Evolutionary conservation across 2,888 invertebrate genomes (phyloP).

Genomic region (Acrocyrtus sp.): DNA sequence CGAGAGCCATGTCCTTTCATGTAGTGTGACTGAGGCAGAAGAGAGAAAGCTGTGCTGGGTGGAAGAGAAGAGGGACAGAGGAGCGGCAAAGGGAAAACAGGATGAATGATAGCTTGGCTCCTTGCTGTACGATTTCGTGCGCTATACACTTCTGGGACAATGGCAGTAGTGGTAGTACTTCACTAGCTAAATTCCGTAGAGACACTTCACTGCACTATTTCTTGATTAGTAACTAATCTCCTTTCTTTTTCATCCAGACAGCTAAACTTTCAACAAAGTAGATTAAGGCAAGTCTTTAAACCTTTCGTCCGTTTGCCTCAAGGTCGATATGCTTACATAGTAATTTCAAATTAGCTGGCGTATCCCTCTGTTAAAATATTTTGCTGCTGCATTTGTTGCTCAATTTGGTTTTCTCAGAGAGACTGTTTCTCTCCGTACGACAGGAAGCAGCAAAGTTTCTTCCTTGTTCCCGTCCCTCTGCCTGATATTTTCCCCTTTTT

Average conservation of each 20-base stretch:
- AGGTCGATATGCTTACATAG: slow-evolving; percentile 8
- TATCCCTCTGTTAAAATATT: neutral
- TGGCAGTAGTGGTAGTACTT: neutral
- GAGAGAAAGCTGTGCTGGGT: too few species aligned
- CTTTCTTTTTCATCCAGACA: slow-evolving; percentile 46
- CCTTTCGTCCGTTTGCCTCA: slow-evolving; percentile 24
- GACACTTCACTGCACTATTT: slow-evolving; percentile 53
- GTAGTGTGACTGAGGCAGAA: neutral
- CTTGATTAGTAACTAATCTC: slow-evolving; percentile 55
- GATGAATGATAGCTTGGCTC: neutral
- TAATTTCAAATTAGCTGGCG: slow-evolving; percentile 31
- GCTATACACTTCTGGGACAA: too few species aligned
- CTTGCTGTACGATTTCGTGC: neutral
- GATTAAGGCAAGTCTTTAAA: slow-evolving; percentile 45
- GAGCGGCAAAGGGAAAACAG: neutral
- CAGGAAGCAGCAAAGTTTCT: too few species aligned
- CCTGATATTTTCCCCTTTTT: neutral
- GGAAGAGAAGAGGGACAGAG: neutral
- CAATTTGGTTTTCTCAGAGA: neutral
- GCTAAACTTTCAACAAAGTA: slow-evolving; percentile 52
- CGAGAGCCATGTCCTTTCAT: neutral
- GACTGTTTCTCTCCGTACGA: too few species aligned
- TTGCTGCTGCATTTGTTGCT: neutral
- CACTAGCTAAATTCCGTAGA: slow-evolving; percentile 8
- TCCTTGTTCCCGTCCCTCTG: too few species aligned